These are phyloP conservation scores for Dryas iulia DNA, from an alignment of 1,140 invertebrate species.

Conservation along the genomic window DNA sequence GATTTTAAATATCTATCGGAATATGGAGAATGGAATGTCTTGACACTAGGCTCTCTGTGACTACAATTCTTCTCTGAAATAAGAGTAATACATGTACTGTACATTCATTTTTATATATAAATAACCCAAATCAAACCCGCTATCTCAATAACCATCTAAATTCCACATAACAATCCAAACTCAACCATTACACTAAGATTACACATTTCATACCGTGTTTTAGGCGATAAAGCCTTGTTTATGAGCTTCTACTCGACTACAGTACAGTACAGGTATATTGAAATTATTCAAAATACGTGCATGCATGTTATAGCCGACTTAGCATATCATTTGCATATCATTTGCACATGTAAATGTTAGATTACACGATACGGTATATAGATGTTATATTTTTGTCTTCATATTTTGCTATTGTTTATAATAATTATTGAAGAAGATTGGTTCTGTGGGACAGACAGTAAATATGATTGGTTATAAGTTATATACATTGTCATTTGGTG, in stretches of 20 bases:
- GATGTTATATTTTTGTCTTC: background rate
- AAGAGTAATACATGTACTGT: too few species aligned
- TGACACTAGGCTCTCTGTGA: too few species aligned
- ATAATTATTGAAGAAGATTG: background rate
- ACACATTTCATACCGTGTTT: background rate
- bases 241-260: background rate
- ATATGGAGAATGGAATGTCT: too few species aligned
- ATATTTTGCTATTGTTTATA: background rate
- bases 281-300: constrained; percentile 21
- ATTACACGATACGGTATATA: background rate
- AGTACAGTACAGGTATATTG: background rate
- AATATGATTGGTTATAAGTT: too few species aligned
- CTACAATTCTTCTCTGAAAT: too few species aligned
- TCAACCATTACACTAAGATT: background rate
- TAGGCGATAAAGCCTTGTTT: background rate
- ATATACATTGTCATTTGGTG: too few species aligned
- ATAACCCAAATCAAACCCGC: too few species aligned
- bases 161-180: background rate
- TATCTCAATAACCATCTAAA: too few species aligned
- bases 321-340: constrained; percentile 4
- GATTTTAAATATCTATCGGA: too few species aligned
- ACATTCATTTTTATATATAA: too few species aligned
- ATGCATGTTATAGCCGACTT: constrained; percentile 18
- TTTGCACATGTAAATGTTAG: constrained; percentile 22
- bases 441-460: too few species aligned